These are phyloP conservation scores for Hecatera dysodea DNA, from an alignment of 2,888 invertebrate species.

Conservation along the genomic window DNA sequence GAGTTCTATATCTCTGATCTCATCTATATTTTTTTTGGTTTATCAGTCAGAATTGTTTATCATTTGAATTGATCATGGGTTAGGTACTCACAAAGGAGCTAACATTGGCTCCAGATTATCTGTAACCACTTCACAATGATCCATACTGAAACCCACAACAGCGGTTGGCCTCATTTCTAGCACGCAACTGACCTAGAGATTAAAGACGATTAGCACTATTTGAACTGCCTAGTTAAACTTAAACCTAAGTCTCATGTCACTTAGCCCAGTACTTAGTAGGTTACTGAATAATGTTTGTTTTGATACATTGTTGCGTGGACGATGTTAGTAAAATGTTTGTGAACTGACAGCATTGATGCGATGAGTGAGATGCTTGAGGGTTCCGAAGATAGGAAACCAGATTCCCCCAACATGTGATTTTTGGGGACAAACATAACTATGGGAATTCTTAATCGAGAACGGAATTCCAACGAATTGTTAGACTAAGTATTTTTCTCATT, in stretches of 20 bases:
- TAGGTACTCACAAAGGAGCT: too few relatives aligned
- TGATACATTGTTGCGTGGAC: constrained; percentile 8
- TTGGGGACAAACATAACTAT: neutral
- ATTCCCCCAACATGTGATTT: too few relatives aligned
- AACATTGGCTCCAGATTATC: neutral
- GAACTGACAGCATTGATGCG: neutral
- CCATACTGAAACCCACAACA: neutral
- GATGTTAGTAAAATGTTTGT: constrained; percentile 14
- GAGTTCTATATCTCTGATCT: too few relatives aligned
- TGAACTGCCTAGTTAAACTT: constrained; percentile 55
- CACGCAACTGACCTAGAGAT: constrained; percentile 51
- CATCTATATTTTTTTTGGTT: too few relatives aligned
- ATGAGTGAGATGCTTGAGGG: neutral
- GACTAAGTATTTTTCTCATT: too few relatives aligned
- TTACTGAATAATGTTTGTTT: constrained; percentile 23
- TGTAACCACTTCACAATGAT: constrained; percentile 10
- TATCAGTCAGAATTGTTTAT: too few relatives aligned
- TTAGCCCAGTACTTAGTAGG: constrained; percentile 32
- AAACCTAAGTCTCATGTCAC: constrained; percentile 48
- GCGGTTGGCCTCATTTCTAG: constrained; percentile 45
- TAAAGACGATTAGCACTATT: constrained; percentile 56
- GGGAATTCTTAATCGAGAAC: neutral
- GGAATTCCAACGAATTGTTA: neutral
- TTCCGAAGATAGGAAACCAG: neutral
- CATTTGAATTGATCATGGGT: too few relatives aligned